Evolutionary conservation across 2,797 vertebrate genomes (phyloP), one percentile per base, ranked within the genome.

Genomic region (Gallinago solitaria): DNA sequence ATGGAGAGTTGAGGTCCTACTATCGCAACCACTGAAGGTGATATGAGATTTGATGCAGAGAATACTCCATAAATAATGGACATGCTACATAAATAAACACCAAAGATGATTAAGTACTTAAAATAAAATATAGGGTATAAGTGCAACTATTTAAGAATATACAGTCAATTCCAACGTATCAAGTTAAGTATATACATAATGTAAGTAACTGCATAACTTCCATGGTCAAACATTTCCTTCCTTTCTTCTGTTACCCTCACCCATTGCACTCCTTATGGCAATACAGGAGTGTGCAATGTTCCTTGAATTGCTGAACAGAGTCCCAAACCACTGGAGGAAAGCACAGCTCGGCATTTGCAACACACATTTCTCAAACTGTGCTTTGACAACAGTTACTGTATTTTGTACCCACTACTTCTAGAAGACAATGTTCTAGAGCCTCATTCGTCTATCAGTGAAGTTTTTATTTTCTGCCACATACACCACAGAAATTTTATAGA

Each of bases 31-130:
- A 99, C 98, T 2, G 99, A 99, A 0, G 99, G 99, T 1, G 99
- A 99, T 16, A 99, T 97, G 63, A 99, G 97, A 96, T 99, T 99
- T 37, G 99, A 99, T 6, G 99, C 99, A 6, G 99, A 99, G 97
- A 99, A 99, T 16, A 99, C 99, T 7, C 99, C 98, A 41, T 99
- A 99, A 97, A 99, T 99, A 96, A 99, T 98, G 32, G 99, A 98
- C 99, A 99, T 99, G 97, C 99, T 99, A 47, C 21, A 87, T 2
- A 75, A 86, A 50, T 12, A 67, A 95, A 41, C 59, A 75, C 45
- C 16, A 93, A 68, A 94, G 24, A 74, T 0, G 0, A 53, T 56
- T 70, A 86, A 79, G 25, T 13, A 84, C 48, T 68, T 82, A 14
- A 85, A 84, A 30, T 25, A 57, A 84, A 79, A 77, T 2, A 32